Percentiles rank a stretch among this genome's conserved stretches.
phyloP scores from a whole-genome alignment of 1,140 invertebrate species.

The roundworm (Caenorhabditis elegans) region DNA sequence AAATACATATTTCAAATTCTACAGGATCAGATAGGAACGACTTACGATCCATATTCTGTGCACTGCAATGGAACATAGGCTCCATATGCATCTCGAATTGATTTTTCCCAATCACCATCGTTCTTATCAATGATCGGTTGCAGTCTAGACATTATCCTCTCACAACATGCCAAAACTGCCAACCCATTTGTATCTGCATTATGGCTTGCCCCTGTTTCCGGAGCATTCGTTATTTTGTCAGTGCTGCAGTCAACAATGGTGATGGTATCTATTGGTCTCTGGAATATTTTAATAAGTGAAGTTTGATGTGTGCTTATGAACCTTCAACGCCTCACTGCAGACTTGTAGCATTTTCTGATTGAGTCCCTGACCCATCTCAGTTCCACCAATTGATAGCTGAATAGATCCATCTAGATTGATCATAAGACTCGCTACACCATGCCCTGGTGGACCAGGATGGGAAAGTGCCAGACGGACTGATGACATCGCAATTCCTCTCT shows the following conservation, averaged over 20 bases:
- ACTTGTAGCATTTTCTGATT: slow-evolving; percentile 53
- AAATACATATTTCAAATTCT: too few species aligned
- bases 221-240: slow-evolving; percentile 89
- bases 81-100: slow-evolving; percentile 73
- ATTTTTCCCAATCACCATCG: slow-evolving; percentile 79
- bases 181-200: slow-evolving; percentile 90
- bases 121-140: slow-evolving; percentile 77
- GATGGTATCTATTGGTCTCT: slow-evolving; percentile 76
- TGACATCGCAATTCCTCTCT: slow-evolving; percentile 80
- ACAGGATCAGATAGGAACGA: too few species aligned
- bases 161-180: slow-evolving; percentile 74
- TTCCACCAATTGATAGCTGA: slow-evolving; percentile 51
- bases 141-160: slow-evolving; percentile 76
- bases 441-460: slow-evolving; percentile 81
- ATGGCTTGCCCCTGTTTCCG: slow-evolving; percentile 84
- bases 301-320: neutral
- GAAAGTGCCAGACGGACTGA: slow-evolving; percentile 85
- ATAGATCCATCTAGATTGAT: slow-evolving; percentile 54
- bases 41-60: slow-evolving; percentile 46
- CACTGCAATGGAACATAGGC: slow-evolving; percentile 46
- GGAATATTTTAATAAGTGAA: neutral
- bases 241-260: slow-evolving; percentile 84
- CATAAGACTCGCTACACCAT: slow-evolving; percentile 59
- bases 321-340: slow-evolving; percentile 47
- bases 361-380: slow-evolving; percentile 60